phyloP scores from a whole-genome alignment of 1,140 invertebrate species.

The Heliconius melpomene region DNA sequence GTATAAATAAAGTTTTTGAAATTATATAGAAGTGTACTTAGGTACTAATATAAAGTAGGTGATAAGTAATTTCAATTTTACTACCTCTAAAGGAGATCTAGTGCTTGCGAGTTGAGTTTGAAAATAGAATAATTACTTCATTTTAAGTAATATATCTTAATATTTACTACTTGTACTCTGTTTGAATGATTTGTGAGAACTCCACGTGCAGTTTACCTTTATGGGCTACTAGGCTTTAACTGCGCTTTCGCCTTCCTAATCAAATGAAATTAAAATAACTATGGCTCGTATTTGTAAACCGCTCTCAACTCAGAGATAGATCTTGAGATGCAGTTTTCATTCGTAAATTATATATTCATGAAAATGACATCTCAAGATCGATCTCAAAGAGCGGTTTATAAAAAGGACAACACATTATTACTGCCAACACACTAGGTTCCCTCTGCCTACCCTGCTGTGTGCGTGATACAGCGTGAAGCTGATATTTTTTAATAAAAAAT shows the following conservation, averaged over 20 bases:
- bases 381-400: no score
- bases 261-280: no score
- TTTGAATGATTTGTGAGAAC: not conserved
- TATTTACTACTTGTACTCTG: not conserved
- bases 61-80: not conserved
- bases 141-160: constrained; percentile 7
- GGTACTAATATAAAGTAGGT: not conserved
- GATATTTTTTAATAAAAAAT: no score
- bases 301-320: no score
- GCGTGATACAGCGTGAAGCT: no score
- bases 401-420: no score
- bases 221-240: not conserved
- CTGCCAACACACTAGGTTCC: no score
- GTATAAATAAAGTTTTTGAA: not conserved
- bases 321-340: no score
- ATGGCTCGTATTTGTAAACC: no score
- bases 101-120: not conserved
- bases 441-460: no score
- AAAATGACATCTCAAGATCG: no score
- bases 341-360: no score
- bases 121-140: constrained; percentile 9
- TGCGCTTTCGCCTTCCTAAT: not conserved
- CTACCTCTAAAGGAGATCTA: not conserved
- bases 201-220: constrained; percentile 7
- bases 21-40: not conserved